Percentiles rank a stretch among this genome's conserved stretches.
phyloP scores from a whole-genome alignment of 2,888 invertebrate species.

The Cremastinae sp. region DNA sequence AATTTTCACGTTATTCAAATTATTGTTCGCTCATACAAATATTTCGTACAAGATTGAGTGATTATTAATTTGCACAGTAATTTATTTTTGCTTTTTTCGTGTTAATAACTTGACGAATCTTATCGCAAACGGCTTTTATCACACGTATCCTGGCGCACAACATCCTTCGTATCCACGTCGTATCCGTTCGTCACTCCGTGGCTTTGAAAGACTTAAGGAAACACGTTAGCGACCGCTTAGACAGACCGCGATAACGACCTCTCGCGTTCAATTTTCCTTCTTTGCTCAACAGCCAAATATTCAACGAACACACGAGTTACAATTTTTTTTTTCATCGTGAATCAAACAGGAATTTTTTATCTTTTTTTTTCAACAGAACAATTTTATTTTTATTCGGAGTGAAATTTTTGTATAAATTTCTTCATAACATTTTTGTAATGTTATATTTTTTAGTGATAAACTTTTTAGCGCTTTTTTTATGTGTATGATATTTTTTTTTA shows the following conservation, averaged over 20 bases:
- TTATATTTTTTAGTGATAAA: background rate
- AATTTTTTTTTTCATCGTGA: no score
- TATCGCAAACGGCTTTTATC: constrained; percentile 72
- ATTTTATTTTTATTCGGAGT: background rate
- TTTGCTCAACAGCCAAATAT: constrained; percentile 18
- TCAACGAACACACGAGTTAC: background rate
- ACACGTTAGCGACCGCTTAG: constrained; percentile 71
- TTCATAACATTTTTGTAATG: background rate
- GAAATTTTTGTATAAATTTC: background rate
- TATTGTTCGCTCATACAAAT: no score
- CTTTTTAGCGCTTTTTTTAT: background rate
- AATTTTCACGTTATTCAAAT: no score
- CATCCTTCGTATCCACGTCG: constrained; percentile 72
- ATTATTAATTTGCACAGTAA: constrained; percentile 8
- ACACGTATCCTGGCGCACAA: constrained; percentile 75
- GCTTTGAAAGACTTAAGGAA: constrained; percentile 73
- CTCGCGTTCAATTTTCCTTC: constrained; percentile 24
- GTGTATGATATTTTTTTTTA: constrained; percentile 2
- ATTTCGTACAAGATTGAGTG: background rate
- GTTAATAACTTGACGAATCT: constrained; percentile 60
- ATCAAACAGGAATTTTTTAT: no score
- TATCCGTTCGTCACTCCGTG: constrained; percentile 70
- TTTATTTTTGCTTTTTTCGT: constrained; percentile 8
- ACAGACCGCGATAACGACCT: constrained; percentile 74
- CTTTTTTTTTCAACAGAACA: no score